These are phyloP conservation scores for Apoda limacodes DNA, from an alignment of 2,888 invertebrate genomes.

Conservation along the genomic window DNA sequence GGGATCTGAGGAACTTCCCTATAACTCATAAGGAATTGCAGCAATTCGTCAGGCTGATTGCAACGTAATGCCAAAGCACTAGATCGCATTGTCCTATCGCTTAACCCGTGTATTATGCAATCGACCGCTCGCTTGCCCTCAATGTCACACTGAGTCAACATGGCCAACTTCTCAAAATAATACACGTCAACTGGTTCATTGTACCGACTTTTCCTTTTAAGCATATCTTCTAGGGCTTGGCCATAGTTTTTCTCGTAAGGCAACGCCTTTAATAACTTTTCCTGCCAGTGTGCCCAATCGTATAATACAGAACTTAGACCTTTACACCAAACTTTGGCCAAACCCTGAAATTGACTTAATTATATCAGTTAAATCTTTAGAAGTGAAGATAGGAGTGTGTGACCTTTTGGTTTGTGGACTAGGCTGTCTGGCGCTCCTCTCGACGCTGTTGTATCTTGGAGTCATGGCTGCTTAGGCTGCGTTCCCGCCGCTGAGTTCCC, in stretches of 20 bases:
- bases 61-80: slow-evolving; percentile 15
- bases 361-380: slow-evolving; percentile 5
- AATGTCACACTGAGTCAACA: slow-evolving; percentile 9
- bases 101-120: slow-evolving; percentile 15
- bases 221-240: slow-evolving; percentile 10
- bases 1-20: slow-evolving; percentile 5
- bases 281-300: slow-evolving; percentile 11
- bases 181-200: slow-evolving; percentile 11
- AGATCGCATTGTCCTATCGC: slow-evolving; percentile 11
- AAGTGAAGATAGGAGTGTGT: slow-evolving; percentile 9
- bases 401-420: too few relatives aligned
- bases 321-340: slow-evolving; percentile 15
- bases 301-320: slow-evolving; percentile 5
- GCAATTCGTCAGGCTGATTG: slow-evolving; percentile 13
- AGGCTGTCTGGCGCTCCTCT: too few relatives aligned
- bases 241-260: slow-evolving; percentile 12
- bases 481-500: neutral
- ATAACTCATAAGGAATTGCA: slow-evolving; percentile 12
- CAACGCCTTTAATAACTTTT: slow-evolving; percentile 10
- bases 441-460: too few relatives aligned
- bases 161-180: slow-evolving; percentile 10
- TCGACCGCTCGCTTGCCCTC: slow-evolving; percentile 10
- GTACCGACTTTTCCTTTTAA: slow-evolving; percentile 6
- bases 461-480: too few relatives aligned
- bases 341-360: slow-evolving; percentile 11